These are phyloP conservation scores for Microchirus variegatus DNA, from an alignment of 2,797 vertebrate species.

Conservation along the genomic window DNA sequence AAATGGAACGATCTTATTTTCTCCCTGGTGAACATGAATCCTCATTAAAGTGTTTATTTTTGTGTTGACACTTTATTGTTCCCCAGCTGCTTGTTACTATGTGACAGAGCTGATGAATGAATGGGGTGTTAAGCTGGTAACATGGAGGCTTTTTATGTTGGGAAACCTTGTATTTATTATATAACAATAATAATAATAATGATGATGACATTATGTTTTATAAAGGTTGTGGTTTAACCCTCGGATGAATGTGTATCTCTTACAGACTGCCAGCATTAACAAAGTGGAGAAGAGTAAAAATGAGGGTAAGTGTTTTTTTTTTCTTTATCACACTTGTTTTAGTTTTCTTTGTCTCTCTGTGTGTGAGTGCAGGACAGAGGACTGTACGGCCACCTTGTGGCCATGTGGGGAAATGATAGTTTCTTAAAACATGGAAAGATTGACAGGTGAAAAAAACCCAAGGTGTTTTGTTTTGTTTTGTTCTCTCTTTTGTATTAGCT, in stretches of 20 bases:
- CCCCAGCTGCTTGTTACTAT: too few species aligned
- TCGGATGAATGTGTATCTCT: constrained; percentile 49
- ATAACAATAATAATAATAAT: too few species aligned
- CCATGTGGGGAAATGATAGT: not conserved
- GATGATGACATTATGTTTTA: not conserved
- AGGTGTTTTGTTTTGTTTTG: not conserved
- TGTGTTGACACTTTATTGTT: too few species aligned
- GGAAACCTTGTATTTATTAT: not conserved
- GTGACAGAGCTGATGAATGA: too few species aligned
- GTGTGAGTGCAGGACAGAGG: not conserved
- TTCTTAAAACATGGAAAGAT: not conserved
- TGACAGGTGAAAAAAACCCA: not conserved
- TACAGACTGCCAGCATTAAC: constrained; percentile 87
- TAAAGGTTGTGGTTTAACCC: not conserved
- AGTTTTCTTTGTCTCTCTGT: not conserved
- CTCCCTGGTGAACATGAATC: too few species aligned
- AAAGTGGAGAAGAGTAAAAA: constrained; percentile 83
- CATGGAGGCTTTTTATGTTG: not conserved
- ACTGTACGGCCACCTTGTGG: constrained; percentile 40
- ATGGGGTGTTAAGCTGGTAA: too few species aligned
- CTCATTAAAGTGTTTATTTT: too few species aligned
- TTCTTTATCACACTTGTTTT: not conserved
- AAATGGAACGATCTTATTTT: too few species aligned
- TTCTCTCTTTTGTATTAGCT: not conserved
- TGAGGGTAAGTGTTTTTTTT: constrained; percentile 81